A percentile compares a stretch with the other conserved stretches of the same genome.
phyloP scores from a whole-genome alignment of 2,113 vertebrate species.

The Rhadina sibilatrix region DNA sequence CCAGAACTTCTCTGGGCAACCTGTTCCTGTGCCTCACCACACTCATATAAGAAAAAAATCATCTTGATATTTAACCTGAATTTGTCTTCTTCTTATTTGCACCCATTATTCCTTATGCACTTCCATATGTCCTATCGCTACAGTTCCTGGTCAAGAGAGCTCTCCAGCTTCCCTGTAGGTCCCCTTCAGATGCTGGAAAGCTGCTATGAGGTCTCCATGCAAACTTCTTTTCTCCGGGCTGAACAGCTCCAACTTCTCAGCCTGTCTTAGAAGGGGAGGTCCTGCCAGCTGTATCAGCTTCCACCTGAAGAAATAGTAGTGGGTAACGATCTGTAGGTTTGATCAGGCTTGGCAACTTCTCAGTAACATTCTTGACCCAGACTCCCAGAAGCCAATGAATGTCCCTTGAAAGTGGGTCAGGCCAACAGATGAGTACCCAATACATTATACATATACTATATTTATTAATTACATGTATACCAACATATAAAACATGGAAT shows the following conservation, averaged over 20 bases:
- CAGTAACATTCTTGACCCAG: background rate
- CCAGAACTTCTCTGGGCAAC: background rate
- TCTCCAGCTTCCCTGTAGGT: background rate
- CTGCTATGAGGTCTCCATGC: background rate
- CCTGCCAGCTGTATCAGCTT: background rate
- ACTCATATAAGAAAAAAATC: background rate
- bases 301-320: background rate
- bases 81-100: background rate
- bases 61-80: background rate
- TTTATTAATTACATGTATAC: background rate
- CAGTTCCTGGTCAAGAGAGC: background rate
- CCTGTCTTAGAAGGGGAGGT: background rate
- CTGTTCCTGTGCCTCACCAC: background rate
- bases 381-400: background rate
- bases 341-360: background rate
- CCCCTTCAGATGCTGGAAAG: background rate
- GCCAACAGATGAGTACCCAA: background rate
- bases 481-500: background rate
- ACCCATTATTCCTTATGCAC: background rate
- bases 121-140: background rate
- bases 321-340: background rate
- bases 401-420: accelerated
- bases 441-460: background rate
- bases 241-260: background rate
- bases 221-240: background rate